Conservation (phyloP, 1,140 invertebrate species). For the Aradophagus sp. region DNA sequence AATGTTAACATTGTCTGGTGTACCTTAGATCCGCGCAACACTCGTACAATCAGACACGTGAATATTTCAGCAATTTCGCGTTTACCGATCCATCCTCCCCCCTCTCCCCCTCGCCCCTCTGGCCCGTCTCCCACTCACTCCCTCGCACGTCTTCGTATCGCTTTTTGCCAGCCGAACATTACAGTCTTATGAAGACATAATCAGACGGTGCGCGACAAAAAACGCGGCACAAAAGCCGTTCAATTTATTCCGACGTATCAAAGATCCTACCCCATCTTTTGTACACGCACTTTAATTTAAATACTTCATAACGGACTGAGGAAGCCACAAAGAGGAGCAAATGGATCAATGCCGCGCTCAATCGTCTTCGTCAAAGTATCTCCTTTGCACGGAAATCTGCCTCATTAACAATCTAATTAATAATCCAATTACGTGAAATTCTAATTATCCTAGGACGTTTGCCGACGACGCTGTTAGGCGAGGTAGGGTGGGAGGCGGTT, state of each 20-base stretch:
- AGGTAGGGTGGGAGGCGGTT: no score
- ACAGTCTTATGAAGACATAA: slow-evolving; percentile 17
- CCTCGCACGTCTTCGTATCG: slow-evolving; percentile 6
- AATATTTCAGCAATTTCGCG: slow-evolving; percentile 57
- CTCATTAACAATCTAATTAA: slow-evolving; percentile 76
- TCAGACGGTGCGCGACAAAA: slow-evolving; percentile 20
- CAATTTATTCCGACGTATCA: slow-evolving; percentile 42
- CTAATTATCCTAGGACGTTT: slow-evolving; percentile 61
- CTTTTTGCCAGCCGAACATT: slow-evolving; percentile 10
- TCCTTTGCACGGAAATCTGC: slow-evolving; percentile 68
- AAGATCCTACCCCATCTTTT: slow-evolving; percentile 28
- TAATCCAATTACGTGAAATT: slow-evolving; percentile 73
- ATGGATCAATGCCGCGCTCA: slow-evolving; percentile 56
- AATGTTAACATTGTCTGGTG: slow-evolving; percentile 50
- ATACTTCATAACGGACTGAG: slow-evolving; percentile 42
- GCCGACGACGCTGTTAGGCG: slow-evolving; percentile 24
- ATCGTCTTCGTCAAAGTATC: slow-evolving; percentile 52
- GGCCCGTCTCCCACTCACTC: no score
- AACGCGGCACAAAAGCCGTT: slow-evolving; percentile 14
- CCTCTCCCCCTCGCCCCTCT: no score
- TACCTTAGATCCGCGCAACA: no score
- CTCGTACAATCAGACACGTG: no score
- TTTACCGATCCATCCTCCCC: no score
- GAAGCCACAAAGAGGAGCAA: slow-evolving; percentile 37
- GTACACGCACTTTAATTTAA: slow-evolving; percentile 35